phyloP scores from a whole-genome alignment of 2,797 vertebrate species.

The Vultur gryphus region DNA sequence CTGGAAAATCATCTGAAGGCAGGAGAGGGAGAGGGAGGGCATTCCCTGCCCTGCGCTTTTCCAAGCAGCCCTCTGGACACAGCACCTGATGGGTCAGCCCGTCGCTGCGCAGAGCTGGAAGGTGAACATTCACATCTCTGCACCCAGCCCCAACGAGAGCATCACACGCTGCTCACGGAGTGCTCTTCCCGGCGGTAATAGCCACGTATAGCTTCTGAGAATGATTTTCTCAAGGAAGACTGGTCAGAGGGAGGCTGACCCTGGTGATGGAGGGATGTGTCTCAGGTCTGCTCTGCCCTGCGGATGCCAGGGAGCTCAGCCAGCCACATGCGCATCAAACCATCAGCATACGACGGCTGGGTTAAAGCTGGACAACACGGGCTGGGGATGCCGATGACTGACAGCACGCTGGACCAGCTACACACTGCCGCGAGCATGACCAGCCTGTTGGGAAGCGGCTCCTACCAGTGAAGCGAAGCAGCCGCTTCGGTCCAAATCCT shows the following conservation, averaged over 20 bases:
- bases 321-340: background rate
- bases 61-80: background rate
- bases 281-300: background rate
- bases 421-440: accelerated
- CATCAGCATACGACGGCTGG: accelerated
- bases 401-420: accelerated
- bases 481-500: background rate
- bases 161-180: background rate
- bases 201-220: background rate
- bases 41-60: background rate
- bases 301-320: background rate
- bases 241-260: background rate
- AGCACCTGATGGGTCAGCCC: background rate
- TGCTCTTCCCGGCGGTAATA: background rate
- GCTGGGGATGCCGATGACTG: background rate
- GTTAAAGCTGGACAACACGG: background rate
- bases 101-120: background rate
- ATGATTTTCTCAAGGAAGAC: background rate
- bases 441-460: background rate
- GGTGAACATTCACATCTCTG: background rate
- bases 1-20: background rate
- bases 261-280: background rate
- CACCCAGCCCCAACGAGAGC: accelerated
- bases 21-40: background rate
- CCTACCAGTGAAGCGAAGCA: background rate